Percentiles rank a stretch among this genome's conserved stretches.
Conservation (phyloP, 1,140 invertebrate species). For the Bombus picipes region DNA sequence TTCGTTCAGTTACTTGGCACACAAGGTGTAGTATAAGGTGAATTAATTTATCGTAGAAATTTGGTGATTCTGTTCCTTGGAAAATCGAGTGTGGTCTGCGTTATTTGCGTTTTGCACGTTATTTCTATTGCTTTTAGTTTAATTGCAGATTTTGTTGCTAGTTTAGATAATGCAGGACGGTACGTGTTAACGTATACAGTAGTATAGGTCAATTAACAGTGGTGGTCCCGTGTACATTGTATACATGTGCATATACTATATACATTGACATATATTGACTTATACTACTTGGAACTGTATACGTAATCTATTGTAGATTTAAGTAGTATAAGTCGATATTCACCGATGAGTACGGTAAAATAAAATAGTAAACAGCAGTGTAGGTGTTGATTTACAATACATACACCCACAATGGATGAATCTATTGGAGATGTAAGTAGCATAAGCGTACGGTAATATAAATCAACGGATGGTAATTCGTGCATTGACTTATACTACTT, state of each 20-base stretch:
- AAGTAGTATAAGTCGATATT: background rate
- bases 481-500: background rate
- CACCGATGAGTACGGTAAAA: background rate
- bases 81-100: too few relatives aligned
- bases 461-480: background rate
- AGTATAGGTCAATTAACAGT: background rate
- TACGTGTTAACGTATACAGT: background rate
- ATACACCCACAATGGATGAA: background rate
- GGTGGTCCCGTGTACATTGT: too few relatives aligned
- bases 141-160: background rate
- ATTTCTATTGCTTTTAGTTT: too few relatives aligned
- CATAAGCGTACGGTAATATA: background rate
- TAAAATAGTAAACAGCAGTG: background rate
- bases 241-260: too few relatives aligned
- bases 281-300: background rate
- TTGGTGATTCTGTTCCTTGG: background rate
- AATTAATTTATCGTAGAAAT: background rate
- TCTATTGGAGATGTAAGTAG: background rate
- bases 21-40: background rate
- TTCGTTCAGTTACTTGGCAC: background rate
- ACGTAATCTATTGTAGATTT: background rate
- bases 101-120: too few relatives aligned
- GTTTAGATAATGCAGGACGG: background rate
- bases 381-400: background rate
- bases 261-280: too few relatives aligned